Base-by-base conservation (phyloP, 2,797 vertebrate species). In the Myripristis murdjan region DNA sequence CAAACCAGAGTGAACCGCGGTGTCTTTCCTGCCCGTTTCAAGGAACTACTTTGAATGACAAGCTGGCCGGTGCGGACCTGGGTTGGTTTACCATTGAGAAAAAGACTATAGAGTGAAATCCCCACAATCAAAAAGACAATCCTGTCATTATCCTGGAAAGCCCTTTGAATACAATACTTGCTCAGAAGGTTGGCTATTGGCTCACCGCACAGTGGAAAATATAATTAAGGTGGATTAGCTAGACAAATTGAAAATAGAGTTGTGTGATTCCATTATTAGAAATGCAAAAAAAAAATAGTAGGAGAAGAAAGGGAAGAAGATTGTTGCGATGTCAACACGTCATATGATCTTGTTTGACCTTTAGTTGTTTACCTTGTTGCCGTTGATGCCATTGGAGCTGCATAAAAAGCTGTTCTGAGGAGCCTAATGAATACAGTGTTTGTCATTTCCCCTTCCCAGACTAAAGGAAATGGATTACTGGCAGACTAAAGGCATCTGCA, bases 321-420 rank as follows among this genome's bases (percentile, higher is more conserved):
- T 58, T 20, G 31, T 1, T 53, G 1, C 4, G 3, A 41, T 48
- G 24, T 60, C 48, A 46, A 24, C 37, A 53, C 63, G 37, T 63
- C 62, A 66, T 20, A 11, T 44, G 33, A 67, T 79, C 59, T 39
- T 62, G 55, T 68, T 31, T 67, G 71, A 85, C 81, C 82, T 84
- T 85, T 57, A 69, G 24, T 63, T 81, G 83, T 75, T 80, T 70
- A 75, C 75, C 52, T 59, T 82, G 24, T 75, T 58, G 58, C 67
- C 73, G 60, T 77, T 68, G 43, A 63, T 64, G 20, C 56, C 70
- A 33, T 81, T 68, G n/a, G 44, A 54, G 39, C 20, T 33, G 28
- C 55, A 67, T 6, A 20, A 10, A 47, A 35, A 41, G 10, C 0
- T 63, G 33, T 55, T 68, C 35, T 62, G 18, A 58, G 23, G 5